Evolutionary conservation across 2,888 invertebrate genomes (phyloP), one percentile per base, ranked within the genome.

Genomic region (Resseliella maxima): DNA sequence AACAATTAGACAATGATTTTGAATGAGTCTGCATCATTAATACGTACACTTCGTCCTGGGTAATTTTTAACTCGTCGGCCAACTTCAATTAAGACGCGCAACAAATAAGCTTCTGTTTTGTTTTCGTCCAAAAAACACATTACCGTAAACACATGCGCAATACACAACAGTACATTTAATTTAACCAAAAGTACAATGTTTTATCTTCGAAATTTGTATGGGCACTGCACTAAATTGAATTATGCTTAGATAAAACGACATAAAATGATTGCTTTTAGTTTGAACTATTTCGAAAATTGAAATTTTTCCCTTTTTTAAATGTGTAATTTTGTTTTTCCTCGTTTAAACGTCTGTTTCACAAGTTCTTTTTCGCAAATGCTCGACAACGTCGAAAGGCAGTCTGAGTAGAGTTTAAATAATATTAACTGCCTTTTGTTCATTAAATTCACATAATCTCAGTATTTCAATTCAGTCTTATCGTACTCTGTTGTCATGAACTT

Each of bases 101-200:
- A 83, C 83, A 83, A 83, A 83, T 83, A 83, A 36, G 24, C 36
- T 83, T 83, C 38, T n/a, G 83, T 83, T 38, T 38, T 83, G 38
- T 83, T 83, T 83, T 83, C 83, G 83, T 83, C 83, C 38, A 83
- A n/a, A 1, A 83, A 83, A 83, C 83, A 83, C 83, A 83, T 83
- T 38, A 83, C 83, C 83, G 12, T 1, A 83, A 38, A 38, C n/a
- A 81, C 35, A 35, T 6, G 72, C 27, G 18, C 27, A 72, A 72
- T 59, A 6, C 72, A 31, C 72, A 1, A 72, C 72, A 72, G 31
- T 31, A 31, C 72, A 72, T 72, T 72, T 72, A 72, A 31, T 72
- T 50, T 15, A 5, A 27, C 2, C 15, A 15, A 15, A 72, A 3
- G 24, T n/a, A n/a, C 1, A 24, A 59, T 24, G 8, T 50, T 41